Evolutionary conservation across 2,888 invertebrate genomes (phyloP), one percentile per base, ranked within the genome.

Genomic region (Poecilus cupreus): DNA sequence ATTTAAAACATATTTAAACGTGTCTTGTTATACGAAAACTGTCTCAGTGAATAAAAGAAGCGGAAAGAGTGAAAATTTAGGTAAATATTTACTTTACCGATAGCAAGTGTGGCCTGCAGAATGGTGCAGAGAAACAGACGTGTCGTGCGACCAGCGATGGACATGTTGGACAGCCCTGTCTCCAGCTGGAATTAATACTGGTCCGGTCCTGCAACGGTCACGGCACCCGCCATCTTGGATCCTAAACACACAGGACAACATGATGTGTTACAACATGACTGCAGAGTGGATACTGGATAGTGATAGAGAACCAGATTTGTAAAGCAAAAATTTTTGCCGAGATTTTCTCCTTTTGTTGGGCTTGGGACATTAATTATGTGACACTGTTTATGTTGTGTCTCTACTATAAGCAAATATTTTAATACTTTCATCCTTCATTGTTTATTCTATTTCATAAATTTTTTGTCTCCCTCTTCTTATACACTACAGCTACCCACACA

Each of bases 31-130:
- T 18, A 49, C 18, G 49, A 49, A 49, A 49, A 10, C 49, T 49
- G 49, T 49, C 49, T 8, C 13, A 68, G 8, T 18, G 24, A 51
- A 49, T 13, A 26, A 75, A 20, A 68, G 10, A 8, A 32, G 6
- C 1, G 11, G n/a, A 77, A 76, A 77, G 22, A 13, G 46, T 18
- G 64, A 78, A 68, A 54, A 54, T 72, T 20, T 46, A 79, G 11
- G 57, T 76, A 54, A 54, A 60, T 77, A 22, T 77, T 57, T 32
- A 57, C 57, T 32, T 81, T 74, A 81, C 81, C 81, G 60, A 75
- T 81, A 32, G 81, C 64, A 22, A 81, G 43, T 37, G 60, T 75
- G 46, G 81, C 75, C 75, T 75, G 81, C 39, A 81, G 75, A 64
- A 81, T 81, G 32, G 81, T 75, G 49, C 74, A 81, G 26, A 81